phyloP scores from a whole-genome alignment of 2,888 invertebrate genomes.

The Amphipoea lucens region DNA sequence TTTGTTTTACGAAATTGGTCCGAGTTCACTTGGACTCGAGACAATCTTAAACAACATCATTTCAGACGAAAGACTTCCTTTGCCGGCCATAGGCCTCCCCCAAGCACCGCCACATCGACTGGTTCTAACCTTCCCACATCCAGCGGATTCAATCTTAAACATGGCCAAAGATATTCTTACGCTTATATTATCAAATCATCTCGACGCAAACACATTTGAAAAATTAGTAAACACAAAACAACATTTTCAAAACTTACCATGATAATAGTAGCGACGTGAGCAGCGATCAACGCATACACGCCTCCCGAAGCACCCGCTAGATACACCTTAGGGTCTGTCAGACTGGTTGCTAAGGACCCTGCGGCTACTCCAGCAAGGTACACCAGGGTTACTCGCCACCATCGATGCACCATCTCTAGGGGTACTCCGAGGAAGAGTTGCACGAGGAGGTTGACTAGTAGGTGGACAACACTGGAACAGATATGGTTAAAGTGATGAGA shows the following conservation, averaged over 20 bases:
- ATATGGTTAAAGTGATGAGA: not conserved
- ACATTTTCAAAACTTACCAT: slow-evolving; percentile 90
- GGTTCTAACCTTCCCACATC: too few relatives aligned
- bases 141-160: not conserved
- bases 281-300: slow-evolving; percentile 97
- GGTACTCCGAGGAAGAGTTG: slow-evolving; percentile 98
- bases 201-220: not conserved
- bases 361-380: slow-evolving; percentile 96
- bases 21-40: not conserved
- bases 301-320: slow-evolving; percentile 98
- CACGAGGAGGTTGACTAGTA: slow-evolving; percentile 97
- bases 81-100: too few relatives aligned
- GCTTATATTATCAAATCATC: not conserved
- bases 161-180: not conserved
- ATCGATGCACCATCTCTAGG: slow-evolving; percentile 98
- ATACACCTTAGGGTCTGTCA: slow-evolving; percentile 94
- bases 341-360: slow-evolving; percentile 95
- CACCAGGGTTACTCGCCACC: slow-evolving; percentile 97
- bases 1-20: not conserved
- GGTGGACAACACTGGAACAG: slow-evolving; percentile 93
- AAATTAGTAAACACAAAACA: slow-evolving; percentile 80
- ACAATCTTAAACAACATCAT: not conserved
- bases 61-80: too few relatives aligned
- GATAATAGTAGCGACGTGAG: slow-evolving; percentile 97
- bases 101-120: too few relatives aligned